A percentile compares a stretch with the other conserved stretches of the same genome.
These are phyloP conservation scores for Phrynosoma blainvillii DNA, from an alignment of 2,113 vertebrate genomes.

Conservation along the genomic window DNA sequence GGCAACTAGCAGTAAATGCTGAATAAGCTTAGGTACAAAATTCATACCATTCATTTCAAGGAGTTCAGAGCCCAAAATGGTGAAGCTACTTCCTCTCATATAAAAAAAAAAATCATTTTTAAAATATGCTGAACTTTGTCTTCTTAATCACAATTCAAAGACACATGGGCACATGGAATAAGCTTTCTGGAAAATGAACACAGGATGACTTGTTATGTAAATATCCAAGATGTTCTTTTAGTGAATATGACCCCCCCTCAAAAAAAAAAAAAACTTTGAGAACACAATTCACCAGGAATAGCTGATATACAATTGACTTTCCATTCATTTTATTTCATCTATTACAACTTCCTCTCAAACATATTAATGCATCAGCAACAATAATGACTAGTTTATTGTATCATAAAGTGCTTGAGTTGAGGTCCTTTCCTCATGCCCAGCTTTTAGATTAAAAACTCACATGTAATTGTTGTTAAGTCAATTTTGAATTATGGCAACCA, in stretches of 20 bases:
- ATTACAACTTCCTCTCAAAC: not conserved
- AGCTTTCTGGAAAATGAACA: constrained; percentile 31
- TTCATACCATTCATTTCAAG: constrained; percentile 68
- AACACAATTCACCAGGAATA: not conserved
- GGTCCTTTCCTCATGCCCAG: constrained; percentile 32
- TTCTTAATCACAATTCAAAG: constrained; percentile 57
- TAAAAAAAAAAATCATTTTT: constrained; percentile 42
- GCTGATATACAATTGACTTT: not conserved
- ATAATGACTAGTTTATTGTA: not conserved
- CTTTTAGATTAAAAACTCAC: constrained; percentile 27
- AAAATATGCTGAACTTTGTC: constrained; percentile 61
- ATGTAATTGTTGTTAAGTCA: no score
- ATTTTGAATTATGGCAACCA: no score
- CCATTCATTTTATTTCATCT: not conserved
- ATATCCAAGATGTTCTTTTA: constrained; percentile 25
- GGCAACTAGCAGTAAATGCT: constrained; percentile 67
- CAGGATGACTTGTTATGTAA: constrained; percentile 28
- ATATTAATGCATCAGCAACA: not conserved
- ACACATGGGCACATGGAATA: constrained; percentile 37
- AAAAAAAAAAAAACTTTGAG: not conserved
- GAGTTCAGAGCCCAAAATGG: constrained; percentile 57
- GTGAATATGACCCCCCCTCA: not conserved
- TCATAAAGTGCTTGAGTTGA: constrained; percentile 38
- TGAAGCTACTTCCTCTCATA: constrained; percentile 59
- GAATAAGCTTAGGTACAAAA: constrained; percentile 72